These are phyloP conservation scores for Gisinianus flammeolus DNA, from an alignment of 2,888 invertebrate genomes.

Conservation along the genomic window DNA sequence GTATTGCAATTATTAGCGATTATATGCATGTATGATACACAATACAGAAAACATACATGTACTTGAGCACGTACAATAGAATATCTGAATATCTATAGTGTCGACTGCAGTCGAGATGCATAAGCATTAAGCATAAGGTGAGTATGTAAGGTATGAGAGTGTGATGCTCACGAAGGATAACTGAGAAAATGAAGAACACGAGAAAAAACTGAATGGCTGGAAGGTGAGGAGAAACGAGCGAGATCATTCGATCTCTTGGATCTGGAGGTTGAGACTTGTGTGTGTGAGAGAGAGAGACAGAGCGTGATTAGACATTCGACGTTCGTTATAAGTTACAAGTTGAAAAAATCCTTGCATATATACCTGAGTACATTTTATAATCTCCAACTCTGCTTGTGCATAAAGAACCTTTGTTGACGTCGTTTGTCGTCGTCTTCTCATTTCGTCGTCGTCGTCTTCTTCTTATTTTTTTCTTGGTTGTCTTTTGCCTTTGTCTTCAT, in stretches of 20 bases:
- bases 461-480: neutral
- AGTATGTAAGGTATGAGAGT: neutral
- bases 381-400: no score
- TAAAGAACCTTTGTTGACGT: neutral
- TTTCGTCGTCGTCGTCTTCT: neutral
- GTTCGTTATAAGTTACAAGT: neutral
- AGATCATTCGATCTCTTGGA: neutral
- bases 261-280: neutral
- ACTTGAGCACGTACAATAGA: neutral
- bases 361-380: no score
- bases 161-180: neutral
- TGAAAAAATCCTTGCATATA: neutral
- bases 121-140: neutral
- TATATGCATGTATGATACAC: neutral
- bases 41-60: neutral
- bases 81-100: neutral
- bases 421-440: neutral
- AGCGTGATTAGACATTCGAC: slow-evolving; percentile 35
- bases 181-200: neutral
- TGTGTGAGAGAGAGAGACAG: slow-evolving; percentile 17
- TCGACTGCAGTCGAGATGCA: neutral
- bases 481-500: no score
- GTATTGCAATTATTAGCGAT: neutral
- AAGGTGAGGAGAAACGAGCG: neutral
- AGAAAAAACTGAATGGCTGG: neutral